Conservation (phyloP, 2,888 invertebrate genomes). For the Acanthosepion pharaonis region DNA sequence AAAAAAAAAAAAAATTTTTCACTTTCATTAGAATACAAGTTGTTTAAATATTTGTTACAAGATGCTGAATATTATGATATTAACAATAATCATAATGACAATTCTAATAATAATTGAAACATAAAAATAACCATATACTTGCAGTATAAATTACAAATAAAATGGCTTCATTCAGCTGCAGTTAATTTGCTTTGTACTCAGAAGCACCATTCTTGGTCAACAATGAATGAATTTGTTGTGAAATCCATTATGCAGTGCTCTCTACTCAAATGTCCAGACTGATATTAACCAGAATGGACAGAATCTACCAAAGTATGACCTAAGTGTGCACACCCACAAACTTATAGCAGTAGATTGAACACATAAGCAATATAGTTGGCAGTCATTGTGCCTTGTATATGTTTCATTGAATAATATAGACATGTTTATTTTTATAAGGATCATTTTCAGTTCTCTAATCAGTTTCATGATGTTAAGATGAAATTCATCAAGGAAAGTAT, state of each 20-base stretch:
- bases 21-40: too few relatives aligned
- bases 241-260: conserved; percentile 72
- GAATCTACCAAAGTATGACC: conserved; percentile 52
- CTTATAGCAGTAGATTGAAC: conserved; percentile 89
- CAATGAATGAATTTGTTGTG: conserved; percentile 62
- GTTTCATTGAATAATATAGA: too few relatives aligned
- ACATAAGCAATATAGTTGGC: conserved; percentile 89
- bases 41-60: too few relatives aligned
- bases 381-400: conserved; percentile 95
- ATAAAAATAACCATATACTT: too few relatives aligned
- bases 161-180: conserved; percentile 59
- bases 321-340: conserved; percentile 80
- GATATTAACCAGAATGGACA: conserved; percentile 59
- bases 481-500: too few relatives aligned
- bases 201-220: conserved; percentile 68
- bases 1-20: too few relatives aligned
- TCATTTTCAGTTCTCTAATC: too few relatives aligned
- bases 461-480: too few relatives aligned
- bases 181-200: conserved; percentile 70
- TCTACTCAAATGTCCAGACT: conserved; percentile 64
- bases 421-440: too few relatives aligned
- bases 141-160: neutral
- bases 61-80: too few relatives aligned
- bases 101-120: too few relatives aligned
- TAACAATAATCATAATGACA: too few relatives aligned